A percentile compares a stretch with the other conserved stretches of the same genome.
phyloP scores from a whole-genome alignment of 2,113 vertebrate species.

The Galeopterus variegatus region DNA sequence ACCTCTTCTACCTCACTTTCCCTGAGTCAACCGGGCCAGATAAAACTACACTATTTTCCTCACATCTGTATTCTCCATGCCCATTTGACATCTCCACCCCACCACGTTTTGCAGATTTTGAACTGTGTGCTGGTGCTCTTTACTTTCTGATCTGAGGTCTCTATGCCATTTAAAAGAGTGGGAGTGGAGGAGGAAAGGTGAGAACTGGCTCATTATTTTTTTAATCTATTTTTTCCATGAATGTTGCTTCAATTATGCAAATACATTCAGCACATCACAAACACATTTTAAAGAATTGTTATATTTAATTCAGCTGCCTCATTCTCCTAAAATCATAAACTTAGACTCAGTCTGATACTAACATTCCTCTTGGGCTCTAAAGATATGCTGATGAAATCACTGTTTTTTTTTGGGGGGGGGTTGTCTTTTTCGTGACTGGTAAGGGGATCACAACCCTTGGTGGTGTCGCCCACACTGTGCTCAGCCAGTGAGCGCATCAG shows the following conservation, averaged over 20 bases:
- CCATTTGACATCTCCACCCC: not conserved
- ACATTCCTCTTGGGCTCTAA: not conserved
- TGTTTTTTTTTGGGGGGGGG: too few species aligned
- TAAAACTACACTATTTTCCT: too few species aligned
- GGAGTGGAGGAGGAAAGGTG: not conserved
- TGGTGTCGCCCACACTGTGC: too few species aligned
- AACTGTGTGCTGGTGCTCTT: not conserved
- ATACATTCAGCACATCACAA: not conserved
- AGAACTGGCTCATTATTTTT: not conserved
- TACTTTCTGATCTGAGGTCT: not conserved
- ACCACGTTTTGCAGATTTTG: not conserved
- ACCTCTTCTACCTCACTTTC: not conserved
- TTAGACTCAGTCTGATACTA: not conserved
- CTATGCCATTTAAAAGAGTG: not conserved
- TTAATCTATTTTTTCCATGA: not conserved
- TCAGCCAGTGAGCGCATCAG: too few species aligned
- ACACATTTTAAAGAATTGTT: constrained; percentile 4
- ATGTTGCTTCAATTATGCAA: constrained; percentile 1
- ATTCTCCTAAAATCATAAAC: constrained; percentile 44
- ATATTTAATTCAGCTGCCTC: constrained; percentile 11
- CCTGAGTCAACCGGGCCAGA: too few species aligned
- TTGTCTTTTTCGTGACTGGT: too few species aligned
- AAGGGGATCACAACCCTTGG: too few species aligned
- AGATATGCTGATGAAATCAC: not conserved
- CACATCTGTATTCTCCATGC: not conserved